These are phyloP conservation scores for Sinelater perroti DNA, from an alignment of 2,888 invertebrate genomes.

Conservation along the genomic window DNA sequence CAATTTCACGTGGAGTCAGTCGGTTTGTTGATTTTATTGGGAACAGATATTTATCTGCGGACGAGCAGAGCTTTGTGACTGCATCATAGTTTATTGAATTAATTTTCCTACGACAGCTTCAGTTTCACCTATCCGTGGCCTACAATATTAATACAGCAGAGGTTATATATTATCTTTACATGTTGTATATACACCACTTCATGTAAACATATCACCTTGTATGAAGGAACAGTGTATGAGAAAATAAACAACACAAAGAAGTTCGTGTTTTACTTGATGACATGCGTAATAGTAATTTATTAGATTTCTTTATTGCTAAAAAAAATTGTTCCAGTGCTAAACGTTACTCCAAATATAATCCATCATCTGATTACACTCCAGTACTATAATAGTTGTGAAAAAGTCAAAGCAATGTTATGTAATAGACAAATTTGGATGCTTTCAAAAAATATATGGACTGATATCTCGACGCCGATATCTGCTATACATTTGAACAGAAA, in stretches of 20 bases:
- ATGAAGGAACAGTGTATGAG: slow-evolving; percentile 19
- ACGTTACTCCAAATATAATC: no score
- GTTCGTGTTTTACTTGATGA: not conserved
- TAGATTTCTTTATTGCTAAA: no score
- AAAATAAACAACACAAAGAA: slow-evolving; percentile 9
- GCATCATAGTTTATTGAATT: not conserved
- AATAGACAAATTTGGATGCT: no score
- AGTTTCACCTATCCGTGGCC: slow-evolving; percentile 4
- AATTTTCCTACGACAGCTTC: not conserved
- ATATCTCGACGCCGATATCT: no score
- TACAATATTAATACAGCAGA: not conserved
- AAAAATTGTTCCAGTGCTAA: no score
- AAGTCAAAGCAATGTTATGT: no score
- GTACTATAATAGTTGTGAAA: no score
- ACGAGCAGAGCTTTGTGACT: not conserved
- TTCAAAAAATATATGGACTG: no score
- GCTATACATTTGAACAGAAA: no score
- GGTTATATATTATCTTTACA: slow-evolving; percentile 21
- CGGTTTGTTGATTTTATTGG: no score
- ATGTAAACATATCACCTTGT: slow-evolving; percentile 51
- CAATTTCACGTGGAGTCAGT: no score
- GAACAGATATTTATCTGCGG: not conserved
- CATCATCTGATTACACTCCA: no score
- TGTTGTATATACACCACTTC: slow-evolving; percentile 46
- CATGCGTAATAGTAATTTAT: not conserved